Base-by-base conservation (phyloP, 2,113 vertebrate genomes). In the Otis tarda region DNA sequence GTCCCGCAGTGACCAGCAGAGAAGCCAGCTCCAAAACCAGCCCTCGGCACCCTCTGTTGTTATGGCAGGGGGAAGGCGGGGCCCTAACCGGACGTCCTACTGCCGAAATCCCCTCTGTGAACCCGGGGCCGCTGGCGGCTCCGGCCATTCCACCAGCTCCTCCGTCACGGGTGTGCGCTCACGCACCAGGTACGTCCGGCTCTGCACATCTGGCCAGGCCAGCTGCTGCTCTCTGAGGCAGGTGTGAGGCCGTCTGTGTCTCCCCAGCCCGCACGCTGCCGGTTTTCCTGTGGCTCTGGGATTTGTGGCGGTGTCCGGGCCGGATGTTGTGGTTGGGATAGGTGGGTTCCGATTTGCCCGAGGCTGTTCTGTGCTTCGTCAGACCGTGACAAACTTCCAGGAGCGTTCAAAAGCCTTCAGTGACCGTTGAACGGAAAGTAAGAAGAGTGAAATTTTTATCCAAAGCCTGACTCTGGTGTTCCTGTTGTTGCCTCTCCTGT, bases 1-100 rank as follows among this genome's bases (percentile, higher is more conserved):
- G 16, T 15, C n/a, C 3, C 10, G 11, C 81, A 73, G 89, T 96
- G 96, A 97, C n/a, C 30, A 93, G 83, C 55, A 18, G 47, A 70
- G 59, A 12, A 83, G 60, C 53, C 56, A 3, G 50, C 60, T 37
- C 22, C 47, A 22, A 53, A 52, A 37, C 23, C 37, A 47, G 10
- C 14, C 25, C 74, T 24, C 41, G 2, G 23, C 17, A 2, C 8
- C 80, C 19, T 95, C 45, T 80, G 90, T 96, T 95, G 98, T 96
- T 47, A 99, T 99, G 98, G 98, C 99, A 89, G 99, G 99, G 97
- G 99, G 99, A 97, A 98, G 99, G 97, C 98, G 99, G 98, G 99
- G 99, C 74, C 98, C 99, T 10, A 99, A 99, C 96, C 98, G 99
- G 21, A 98, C 98, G 7, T 98, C 99, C 9, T 99, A 99, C 97